A percentile compares a stretch with the other conserved stretches of the same genome.
phyloP scores from a whole-genome alignment of 2,888 invertebrate species.

The Chymomyza amoena region DNA sequence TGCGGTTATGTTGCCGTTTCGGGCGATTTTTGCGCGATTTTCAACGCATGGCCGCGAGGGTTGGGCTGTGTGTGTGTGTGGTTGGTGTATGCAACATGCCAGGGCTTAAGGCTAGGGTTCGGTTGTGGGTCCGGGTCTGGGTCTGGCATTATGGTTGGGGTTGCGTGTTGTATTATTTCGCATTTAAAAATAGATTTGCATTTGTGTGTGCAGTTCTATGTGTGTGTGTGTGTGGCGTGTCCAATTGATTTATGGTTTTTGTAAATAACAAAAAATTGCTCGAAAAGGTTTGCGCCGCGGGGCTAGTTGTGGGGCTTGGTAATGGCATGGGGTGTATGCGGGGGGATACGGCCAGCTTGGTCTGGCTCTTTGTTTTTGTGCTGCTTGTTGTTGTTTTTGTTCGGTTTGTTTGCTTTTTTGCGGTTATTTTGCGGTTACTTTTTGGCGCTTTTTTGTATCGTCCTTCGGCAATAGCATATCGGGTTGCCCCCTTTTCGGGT shows the following conservation, averaged over 20 bases:
- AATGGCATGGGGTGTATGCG: not conserved
- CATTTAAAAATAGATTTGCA: constrained; percentile 79
- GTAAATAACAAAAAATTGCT: constrained; percentile 67
- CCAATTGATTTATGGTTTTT: constrained; percentile 78
- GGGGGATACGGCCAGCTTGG: not conserved
- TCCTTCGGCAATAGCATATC: constrained; percentile 15
- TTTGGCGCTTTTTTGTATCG: constrained; percentile 18
- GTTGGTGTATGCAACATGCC: constrained; percentile 26
- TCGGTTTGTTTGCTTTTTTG: constrained; percentile 55
- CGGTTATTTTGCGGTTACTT: constrained; percentile 67
- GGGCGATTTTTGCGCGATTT: constrained; percentile 51
- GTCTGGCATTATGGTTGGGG: constrained; percentile 30
- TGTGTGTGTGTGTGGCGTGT: constrained; percentile 70
- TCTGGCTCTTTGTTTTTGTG: not conserved
- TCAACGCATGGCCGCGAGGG: constrained; percentile 60
- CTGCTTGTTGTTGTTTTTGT: constrained; percentile 28
- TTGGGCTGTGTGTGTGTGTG: constrained; percentile 36
- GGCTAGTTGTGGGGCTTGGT: constrained; percentile 7
- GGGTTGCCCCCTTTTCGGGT: constrained; percentile 31
- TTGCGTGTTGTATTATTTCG: constrained; percentile 74
- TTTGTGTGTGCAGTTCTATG: constrained; percentile 39
- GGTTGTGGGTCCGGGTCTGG: constrained; percentile 11
- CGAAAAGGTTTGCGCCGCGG: constrained; percentile 61
- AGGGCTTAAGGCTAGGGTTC: constrained; percentile 3
- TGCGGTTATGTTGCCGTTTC: constrained; percentile 14